These are phyloP conservation scores for Lutjanus argentimaculatus DNA, from an alignment of 2,797 vertebrate genomes.

Conservation along the genomic window DNA sequence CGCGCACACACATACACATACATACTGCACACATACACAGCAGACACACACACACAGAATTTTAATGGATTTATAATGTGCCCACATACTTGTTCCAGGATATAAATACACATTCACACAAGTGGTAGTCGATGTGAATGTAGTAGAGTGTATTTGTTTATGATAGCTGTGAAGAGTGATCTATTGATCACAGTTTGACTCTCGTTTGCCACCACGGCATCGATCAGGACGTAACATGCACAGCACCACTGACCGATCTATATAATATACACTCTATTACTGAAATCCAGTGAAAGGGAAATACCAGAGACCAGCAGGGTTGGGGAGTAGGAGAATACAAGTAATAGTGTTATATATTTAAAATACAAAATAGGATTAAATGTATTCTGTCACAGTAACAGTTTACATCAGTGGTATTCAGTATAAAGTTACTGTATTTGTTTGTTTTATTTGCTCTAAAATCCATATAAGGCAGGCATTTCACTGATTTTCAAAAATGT, in stretches of 20 bases:
- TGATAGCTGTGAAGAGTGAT: constrained; percentile 54
- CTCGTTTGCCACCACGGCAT: constrained; percentile 46
- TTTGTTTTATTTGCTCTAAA: too few species aligned
- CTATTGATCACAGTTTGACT: constrained; percentile 70
- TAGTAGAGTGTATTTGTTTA: constrained; percentile 60
- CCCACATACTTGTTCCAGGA: constrained; percentile 34
- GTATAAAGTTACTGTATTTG: too few species aligned
- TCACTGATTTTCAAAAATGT: too few species aligned
- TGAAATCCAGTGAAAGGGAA: constrained; percentile 40
- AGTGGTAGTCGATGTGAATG: constrained; percentile 52
- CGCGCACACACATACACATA: constrained; percentile 39
- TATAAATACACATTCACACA: constrained; percentile 51
- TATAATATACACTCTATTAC: constrained; percentile 44
- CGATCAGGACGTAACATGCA: constrained; percentile 44
- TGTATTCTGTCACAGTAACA: too few species aligned
- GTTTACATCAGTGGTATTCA: too few species aligned
- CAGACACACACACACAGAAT: constrained; percentile 50
- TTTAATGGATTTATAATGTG: constrained; percentile 54
- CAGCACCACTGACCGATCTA: constrained; percentile 43
- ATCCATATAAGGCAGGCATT: too few species aligned
- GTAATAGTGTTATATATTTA: too few species aligned
- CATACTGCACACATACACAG: constrained; percentile 7
- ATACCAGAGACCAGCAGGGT: constrained; percentile 5
- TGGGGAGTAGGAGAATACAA: too few species aligned
- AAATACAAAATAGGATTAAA: too few species aligned